Percentiles rank a stretch among this genome's conserved stretches.
These are phyloP conservation scores for Moxostoma hubbsi DNA, from an alignment of 2,797 vertebrate species.

Conservation along the genomic window DNA sequence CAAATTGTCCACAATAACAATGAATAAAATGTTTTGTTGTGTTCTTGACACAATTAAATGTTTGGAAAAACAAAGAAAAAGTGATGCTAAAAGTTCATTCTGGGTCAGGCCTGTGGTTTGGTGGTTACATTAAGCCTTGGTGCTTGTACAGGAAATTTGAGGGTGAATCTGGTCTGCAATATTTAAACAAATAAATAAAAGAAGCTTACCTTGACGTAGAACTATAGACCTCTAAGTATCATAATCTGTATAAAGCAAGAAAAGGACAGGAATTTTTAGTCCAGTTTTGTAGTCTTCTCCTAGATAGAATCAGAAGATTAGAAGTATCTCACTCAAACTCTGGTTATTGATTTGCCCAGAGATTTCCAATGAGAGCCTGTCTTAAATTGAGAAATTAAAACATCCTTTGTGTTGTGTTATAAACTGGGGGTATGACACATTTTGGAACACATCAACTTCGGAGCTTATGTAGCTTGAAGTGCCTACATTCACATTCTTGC, in stretches of 20 bases:
- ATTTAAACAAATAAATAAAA: background rate
- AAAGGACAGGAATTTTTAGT: too few relatives aligned
- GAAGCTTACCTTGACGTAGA: too few relatives aligned
- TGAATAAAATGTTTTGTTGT: too few relatives aligned
- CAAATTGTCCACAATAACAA: too few relatives aligned
- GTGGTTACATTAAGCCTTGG: background rate
- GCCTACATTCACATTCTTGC: too few relatives aligned
- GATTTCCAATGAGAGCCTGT: conserved; percentile 11
- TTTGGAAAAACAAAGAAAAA: too few relatives aligned
- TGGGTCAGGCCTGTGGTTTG: background rate
- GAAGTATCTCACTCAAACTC: conserved; percentile 6
- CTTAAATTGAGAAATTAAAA: background rate
- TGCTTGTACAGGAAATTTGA: background rate
- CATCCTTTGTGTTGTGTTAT: background rate
- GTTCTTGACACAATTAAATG: too few relatives aligned
- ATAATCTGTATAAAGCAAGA: background rate
- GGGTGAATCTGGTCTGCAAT: background rate
- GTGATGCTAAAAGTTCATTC: too few relatives aligned
- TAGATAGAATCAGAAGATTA: background rate
- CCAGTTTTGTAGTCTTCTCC: background rate
- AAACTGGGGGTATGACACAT: too few relatives aligned
- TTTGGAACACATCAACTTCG: too few relatives aligned
- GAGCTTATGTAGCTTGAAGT: too few relatives aligned
- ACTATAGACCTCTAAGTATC: background rate
- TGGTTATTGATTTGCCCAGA: conserved; percentile 14